These are phyloP conservation scores for Caenorhabditis zanzibari DNA, from an alignment of 2,888 invertebrate species.

Conservation along the genomic window DNA sequence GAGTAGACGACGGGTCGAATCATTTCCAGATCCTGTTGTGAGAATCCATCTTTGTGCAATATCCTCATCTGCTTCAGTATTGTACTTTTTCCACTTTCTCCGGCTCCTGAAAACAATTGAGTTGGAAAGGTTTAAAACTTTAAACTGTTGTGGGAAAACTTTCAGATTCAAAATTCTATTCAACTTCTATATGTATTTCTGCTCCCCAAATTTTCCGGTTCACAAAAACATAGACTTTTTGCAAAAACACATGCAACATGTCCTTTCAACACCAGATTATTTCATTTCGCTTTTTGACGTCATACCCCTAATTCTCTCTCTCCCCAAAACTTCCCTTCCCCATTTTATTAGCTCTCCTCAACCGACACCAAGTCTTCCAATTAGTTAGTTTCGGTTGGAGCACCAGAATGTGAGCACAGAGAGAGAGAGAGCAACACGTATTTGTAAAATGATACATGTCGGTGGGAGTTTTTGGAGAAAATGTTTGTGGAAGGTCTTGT, in stretches of 20 bases:
- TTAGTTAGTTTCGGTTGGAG: conserved; percentile 26
- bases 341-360: conserved; percentile 51
- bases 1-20: conserved; percentile 98
- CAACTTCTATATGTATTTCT: no score
- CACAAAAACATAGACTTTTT: no score
- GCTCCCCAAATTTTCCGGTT: no score
- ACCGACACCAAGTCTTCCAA: conserved; percentile 36
- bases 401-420: neutral
- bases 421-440: neutral
- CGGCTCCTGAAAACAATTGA: conserved; percentile 88
- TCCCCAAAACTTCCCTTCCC: neutral
- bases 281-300: conserved; percentile 44
- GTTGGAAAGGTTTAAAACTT: no score
- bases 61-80: conserved; percentile 99
- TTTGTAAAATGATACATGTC: conserved; percentile 30
- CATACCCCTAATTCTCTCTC: neutral
- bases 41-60: conserved; percentile 99
- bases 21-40: conserved; percentile 99
- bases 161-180: no score
- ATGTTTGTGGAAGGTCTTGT: neutral
- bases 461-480: neutral
- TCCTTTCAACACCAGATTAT: conserved; percentile 2
- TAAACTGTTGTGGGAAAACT: no score
- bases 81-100: conserved; percentile 99
- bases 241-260: neutral